Evolutionary conservation across 1,140 invertebrate genomes (phyloP), one percentile per base, ranked within the genome.

Genomic region (Drosophila asahinai): DNA sequence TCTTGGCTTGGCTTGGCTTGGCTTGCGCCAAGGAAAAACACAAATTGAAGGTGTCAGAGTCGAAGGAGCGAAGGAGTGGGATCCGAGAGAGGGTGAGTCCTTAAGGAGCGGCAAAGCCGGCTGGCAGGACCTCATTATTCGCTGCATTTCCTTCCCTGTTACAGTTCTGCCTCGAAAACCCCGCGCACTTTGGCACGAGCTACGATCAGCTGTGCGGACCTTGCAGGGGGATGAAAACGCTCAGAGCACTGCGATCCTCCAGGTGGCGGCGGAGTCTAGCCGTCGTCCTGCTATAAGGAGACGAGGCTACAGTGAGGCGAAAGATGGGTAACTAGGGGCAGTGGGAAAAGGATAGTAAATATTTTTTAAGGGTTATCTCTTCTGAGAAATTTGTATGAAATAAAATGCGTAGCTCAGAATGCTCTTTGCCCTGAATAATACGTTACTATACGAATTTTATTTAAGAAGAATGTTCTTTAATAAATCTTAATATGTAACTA

Each of bases 161-260:
- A 90, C 86, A 89, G 68, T 89, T 80, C 66, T 64, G 75, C 33
- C 48, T 64, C 61, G 57, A 84, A 84, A 89, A 89, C 81, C 86
- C 80, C 86, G 86, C 86, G 86, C 86, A 83, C 76, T 90, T 89
- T 90, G 86, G 86, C 86, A 90, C 86, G 86, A 90, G 86, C 86
- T 90, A 90, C 59, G 77, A 81, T 81, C 77, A 80, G 79, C 79
- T 80, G 77, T 80, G 77, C 22, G 36, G 54, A 57, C 54, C 40
- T 57, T 49, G 57, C 57, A 73, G 66, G 77, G 77, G 75, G 77
- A 79, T 79, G 77, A 79, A 79, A 80, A 57, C 54, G 36, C 54
- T 8, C 36, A 57, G 12, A 36, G 33, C 45, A 14, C 17, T 22
- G 45, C 22, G 52, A 6, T 42, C 68, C 52, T 74, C 68, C 60